These are phyloP conservation scores for Meandrusa payeni DNA, from an alignment of 2,888 invertebrate genomes.

Conservation along the genomic window DNA sequence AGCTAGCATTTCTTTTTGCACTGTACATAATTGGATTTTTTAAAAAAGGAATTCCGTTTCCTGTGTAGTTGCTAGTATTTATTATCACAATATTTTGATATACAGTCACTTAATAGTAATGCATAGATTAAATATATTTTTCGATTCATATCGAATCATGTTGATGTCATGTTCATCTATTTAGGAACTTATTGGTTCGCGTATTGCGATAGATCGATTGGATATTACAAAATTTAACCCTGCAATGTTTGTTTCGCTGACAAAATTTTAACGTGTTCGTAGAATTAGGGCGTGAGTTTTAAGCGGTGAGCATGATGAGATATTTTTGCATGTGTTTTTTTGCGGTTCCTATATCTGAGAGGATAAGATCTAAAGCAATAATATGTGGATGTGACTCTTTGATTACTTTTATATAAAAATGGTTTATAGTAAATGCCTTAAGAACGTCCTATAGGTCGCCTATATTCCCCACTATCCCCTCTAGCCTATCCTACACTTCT, in stretches of 20 bases:
- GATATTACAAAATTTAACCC: conserved; percentile 39
- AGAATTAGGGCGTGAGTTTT: conserved; percentile 25
- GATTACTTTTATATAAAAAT: conserved; percentile 42
- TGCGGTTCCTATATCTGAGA: conserved; percentile 57
- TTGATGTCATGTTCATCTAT: conserved; percentile 32
- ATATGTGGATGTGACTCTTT: conserved; percentile 69
- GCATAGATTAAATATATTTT: conserved; percentile 30
- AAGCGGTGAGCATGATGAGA: conserved; percentile 29
- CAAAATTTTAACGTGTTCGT: conserved; percentile 26
- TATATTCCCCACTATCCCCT: too few relatives aligned
- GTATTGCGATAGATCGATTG: conserved; percentile 23
- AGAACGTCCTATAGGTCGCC: too few relatives aligned
- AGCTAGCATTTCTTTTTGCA: conserved; percentile 50
- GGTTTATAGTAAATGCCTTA: conserved; percentile 44
- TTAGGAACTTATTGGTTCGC: conserved; percentile 27
- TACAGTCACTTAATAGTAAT: conserved; percentile 39
- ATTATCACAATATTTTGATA: conserved; percentile 49
- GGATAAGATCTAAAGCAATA: conserved; percentile 64
- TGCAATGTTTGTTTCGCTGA: conserved; percentile 36
- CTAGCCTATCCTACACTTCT: conserved; percentile 21
- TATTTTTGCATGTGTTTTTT: conserved; percentile 33
- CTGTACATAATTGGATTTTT: conserved; percentile 60
- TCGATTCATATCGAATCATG: conserved; percentile 24
- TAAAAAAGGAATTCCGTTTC: conserved; percentile 48
- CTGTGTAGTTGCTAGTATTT: conserved; percentile 65